These are phyloP conservation scores for Temnothorax ravouxi DNA, from an alignment of 2,888 invertebrate genomes.

Conservation along the genomic window DNA sequence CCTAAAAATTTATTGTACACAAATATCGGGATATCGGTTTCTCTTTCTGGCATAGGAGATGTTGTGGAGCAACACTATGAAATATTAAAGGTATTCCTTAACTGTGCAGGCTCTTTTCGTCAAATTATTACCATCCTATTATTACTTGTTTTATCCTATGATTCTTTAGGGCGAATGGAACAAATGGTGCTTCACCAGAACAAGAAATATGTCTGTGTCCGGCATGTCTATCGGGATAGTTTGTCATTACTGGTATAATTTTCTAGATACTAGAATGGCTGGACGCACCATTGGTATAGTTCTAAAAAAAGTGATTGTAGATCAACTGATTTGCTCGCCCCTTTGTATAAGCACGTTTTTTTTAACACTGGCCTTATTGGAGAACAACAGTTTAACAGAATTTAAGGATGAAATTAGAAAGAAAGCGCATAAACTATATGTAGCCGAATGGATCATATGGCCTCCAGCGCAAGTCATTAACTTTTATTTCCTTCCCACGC, in stretches of 20 bases:
- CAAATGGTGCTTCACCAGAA: constrained; percentile 89
- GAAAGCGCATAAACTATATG: constrained; percentile 93
- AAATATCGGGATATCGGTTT: constrained; percentile 92
- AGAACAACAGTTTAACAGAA: constrained; percentile 89
- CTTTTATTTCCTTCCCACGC: constrained; percentile 94
- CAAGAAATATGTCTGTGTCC: constrained; percentile 92
- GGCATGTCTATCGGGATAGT: constrained; percentile 93
- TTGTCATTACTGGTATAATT: constrained; percentile 95
- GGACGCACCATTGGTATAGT: constrained; percentile 90
- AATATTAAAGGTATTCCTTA: constrained; percentile 85
- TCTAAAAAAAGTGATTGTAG: constrained; percentile 92
- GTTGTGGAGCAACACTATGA: constrained; percentile 93
- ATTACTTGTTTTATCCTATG: not conserved
- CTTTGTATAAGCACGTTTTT: constrained; percentile 93
- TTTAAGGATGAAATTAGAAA: constrained; percentile 90
- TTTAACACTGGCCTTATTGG: constrained; percentile 91
- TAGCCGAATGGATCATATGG: constrained; percentile 97
- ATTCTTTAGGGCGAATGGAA: constrained; percentile 86
- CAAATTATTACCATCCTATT: not conserved
- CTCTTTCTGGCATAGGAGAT: constrained; percentile 93
- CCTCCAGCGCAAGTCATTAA: constrained; percentile 97
- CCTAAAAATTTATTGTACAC: constrained; percentile 91
- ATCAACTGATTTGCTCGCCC: constrained; percentile 95
- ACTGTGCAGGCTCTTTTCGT: not conserved
- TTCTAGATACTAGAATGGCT: constrained; percentile 91